phyloP scores from a whole-genome alignment of 2,888 invertebrate genomes.

The Trissonchulus sp. region DNA sequence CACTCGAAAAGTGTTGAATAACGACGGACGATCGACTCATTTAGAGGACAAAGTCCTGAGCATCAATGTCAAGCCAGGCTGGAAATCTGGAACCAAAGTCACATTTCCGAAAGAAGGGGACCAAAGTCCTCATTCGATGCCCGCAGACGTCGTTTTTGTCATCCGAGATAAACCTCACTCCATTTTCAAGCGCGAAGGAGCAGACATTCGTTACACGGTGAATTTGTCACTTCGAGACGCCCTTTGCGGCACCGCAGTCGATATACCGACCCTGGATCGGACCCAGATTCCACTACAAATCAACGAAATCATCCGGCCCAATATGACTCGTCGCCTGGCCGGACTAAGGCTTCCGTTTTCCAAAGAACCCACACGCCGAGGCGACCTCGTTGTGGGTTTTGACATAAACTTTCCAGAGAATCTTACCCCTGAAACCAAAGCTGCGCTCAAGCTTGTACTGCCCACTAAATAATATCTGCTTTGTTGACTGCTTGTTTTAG shows the following conservation, averaged over 20 bases:
- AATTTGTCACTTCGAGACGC: conserved; percentile 43
- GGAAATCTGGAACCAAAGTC: conserved; percentile 59
- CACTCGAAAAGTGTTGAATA: conserved; percentile 44
- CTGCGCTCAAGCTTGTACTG: too few species aligned
- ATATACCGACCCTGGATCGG: conserved; percentile 55
- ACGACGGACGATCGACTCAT: conserved; percentile 52
- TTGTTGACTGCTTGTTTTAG: too few species aligned
- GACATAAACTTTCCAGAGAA: conserved; percentile 55
- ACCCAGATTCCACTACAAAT: conserved; percentile 50
- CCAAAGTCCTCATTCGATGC: conserved; percentile 55
- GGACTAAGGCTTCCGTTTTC: conserved; percentile 57
- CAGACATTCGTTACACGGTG: conserved; percentile 54
- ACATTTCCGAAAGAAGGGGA: too few species aligned
- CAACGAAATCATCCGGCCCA: conserved; percentile 53
- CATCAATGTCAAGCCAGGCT: conserved; percentile 58
- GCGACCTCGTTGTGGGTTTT: conserved; percentile 58
- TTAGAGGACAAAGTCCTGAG: conserved; percentile 57
- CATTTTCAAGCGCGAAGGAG: conserved; percentile 55
- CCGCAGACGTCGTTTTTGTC: conserved; percentile 59
- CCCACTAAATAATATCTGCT: too few species aligned
- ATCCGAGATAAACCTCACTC: conserved; percentile 57
- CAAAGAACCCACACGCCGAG: conserved; percentile 54
- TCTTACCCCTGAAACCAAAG: too few species aligned
- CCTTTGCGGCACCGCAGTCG: conserved; percentile 47
- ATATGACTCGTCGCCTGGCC: conserved; percentile 51